These are phyloP conservation scores for Proisotoma minuta DNA, from an alignment of 2,888 invertebrate genomes.

Conservation along the genomic window DNA sequence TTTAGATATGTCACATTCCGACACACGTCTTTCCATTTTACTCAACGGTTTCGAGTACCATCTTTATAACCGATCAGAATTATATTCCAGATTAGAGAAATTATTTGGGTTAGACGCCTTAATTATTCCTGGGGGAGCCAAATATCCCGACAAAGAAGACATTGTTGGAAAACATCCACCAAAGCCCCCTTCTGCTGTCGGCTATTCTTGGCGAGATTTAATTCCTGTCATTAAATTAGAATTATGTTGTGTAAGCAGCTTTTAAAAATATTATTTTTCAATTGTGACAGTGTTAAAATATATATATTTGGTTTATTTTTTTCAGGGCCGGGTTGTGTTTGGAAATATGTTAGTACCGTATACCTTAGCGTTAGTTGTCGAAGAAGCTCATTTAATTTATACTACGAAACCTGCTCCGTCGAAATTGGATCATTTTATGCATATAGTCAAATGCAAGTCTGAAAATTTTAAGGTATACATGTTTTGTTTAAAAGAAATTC, in stretches of 20 bases:
- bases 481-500: no score
- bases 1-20: conserved; percentile 89
- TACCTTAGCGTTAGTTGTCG: conserved; percentile 83
- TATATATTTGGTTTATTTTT: conserved; percentile 4
- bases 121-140: conserved; percentile 60
- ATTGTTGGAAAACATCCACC: conserved; percentile 52
- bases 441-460: conserved; percentile 87
- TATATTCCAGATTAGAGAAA: conserved; percentile 81
- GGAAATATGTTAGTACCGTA: conserved; percentile 93
- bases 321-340: conserved; percentile 81
- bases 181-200: conserved; percentile 69
- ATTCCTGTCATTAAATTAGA: conserved; percentile 95
- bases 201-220: conserved; percentile 88
- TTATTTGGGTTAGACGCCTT: conserved; percentile 77
- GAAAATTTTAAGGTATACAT: conserved; percentile 74
- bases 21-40: conserved; percentile 83
- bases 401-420: conserved; percentile 94
- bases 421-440: conserved; percentile 89
- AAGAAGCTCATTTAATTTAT: conserved; percentile 90
- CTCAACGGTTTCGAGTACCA: conserved; percentile 92
- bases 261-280: neutral
- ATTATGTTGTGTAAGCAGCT: conserved; percentile 68
- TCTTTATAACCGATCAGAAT: conserved; percentile 83
- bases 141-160: conserved; percentile 49
- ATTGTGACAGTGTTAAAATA: neutral